These are phyloP conservation scores for Itoplectis maculator DNA, from an alignment of 2,888 invertebrate genomes.

Conservation along the genomic window DNA sequence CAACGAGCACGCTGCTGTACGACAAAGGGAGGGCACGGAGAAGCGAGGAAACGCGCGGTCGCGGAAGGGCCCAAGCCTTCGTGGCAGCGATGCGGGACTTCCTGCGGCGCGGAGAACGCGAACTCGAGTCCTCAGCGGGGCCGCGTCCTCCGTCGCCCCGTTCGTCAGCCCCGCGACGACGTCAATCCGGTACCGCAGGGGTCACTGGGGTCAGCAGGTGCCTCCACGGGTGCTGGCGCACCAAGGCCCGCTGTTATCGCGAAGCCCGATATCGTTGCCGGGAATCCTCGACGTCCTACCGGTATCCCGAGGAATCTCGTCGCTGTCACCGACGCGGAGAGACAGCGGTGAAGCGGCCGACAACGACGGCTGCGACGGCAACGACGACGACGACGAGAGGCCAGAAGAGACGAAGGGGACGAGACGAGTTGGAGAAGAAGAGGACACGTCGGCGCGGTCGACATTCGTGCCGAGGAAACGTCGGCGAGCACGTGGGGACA, in stretches of 20 bases:
- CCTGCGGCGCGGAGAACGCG: slow-evolving; percentile 81
- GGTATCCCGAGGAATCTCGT: slow-evolving; percentile 12
- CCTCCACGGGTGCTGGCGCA: slow-evolving; percentile 18
- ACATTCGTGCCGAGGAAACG: slow-evolving; percentile 70
- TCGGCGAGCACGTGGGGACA: slow-evolving; percentile 76
- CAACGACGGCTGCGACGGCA: slow-evolving; percentile 4
- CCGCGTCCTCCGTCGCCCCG: slow-evolving; percentile 68
- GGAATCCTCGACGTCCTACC: slow-evolving; percentile 22
- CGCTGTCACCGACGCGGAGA: slow-evolving; percentile 6
- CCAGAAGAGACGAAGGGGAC: slow-evolving; percentile 35
- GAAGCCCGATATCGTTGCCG: slow-evolving; percentile 7
- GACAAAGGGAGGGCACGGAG: slow-evolving; percentile 63
- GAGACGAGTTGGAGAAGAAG: slow-evolving; percentile 47
- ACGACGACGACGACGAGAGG: slow-evolving; percentile 40
- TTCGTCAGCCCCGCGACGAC: slow-evolving; percentile 58
- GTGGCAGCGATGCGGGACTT: slow-evolving; percentile 84
- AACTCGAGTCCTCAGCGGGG: slow-evolving; percentile 75
- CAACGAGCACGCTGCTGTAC: slow-evolving; percentile 49
- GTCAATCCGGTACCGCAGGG: slow-evolving; percentile 13
- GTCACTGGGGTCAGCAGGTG: slow-evolving; percentile 12
- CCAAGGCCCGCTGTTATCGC: background rate
- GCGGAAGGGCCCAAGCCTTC: slow-evolving; percentile 81
- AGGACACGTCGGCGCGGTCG: slow-evolving; percentile 65
- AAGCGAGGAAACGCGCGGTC: slow-evolving; percentile 53
- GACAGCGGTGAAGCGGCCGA: slow-evolving; percentile 25